Evolutionary conservation across 2,113 vertebrate species (phyloP).

Genomic region (Nibea coibor): DNA sequence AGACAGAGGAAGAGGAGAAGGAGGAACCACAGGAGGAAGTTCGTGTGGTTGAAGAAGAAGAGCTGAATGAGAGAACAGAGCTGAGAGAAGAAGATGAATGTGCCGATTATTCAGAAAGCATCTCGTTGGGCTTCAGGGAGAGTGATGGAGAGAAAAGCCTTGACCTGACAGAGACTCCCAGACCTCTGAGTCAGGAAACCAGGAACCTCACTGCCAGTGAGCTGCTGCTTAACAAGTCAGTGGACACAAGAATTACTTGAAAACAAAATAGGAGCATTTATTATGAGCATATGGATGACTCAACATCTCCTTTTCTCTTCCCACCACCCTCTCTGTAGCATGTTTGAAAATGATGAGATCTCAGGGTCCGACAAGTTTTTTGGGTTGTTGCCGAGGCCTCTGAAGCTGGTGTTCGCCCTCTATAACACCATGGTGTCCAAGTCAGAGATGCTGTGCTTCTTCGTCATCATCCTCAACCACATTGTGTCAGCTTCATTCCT

Average conservation of each 20-base stretch:
- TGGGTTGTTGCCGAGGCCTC: conserved; percentile 54
- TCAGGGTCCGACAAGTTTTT: conserved; percentile 79
- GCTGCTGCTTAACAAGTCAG: conserved; percentile 84
- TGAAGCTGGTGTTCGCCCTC: conserved; percentile 80
- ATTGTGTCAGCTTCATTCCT: conserved; percentile 81
- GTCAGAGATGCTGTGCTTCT: conserved; percentile 85
- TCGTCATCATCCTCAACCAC: conserved; percentile 83
- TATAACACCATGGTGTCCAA: conserved; percentile 77
- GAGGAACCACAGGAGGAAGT: conserved; percentile 5
- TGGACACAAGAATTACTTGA: background rate
- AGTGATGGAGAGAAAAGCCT: conserved; percentile 58
- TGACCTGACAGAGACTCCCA: conserved; percentile 57
- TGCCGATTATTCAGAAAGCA: conserved; percentile 38
- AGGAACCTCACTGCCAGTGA: conserved; percentile 81
- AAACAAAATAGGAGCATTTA: background rate
- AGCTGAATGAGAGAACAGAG: conserved; percentile 6
- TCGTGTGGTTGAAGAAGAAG: conserved; percentile 12
- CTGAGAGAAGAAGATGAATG: conserved; percentile 28
- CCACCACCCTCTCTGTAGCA: conserved; percentile 47
- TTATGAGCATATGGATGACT: background rate
- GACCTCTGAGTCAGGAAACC: conserved; percentile 69
- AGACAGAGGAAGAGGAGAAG: conserved; percentile 12
- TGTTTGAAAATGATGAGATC: conserved; percentile 79
- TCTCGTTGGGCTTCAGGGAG: conserved; percentile 44
- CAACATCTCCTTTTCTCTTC: background rate